Evolutionary conservation across 2,888 invertebrate species (phyloP), one percentile per base, ranked within the genome.

Genomic region (Globia sparganii): DNA sequence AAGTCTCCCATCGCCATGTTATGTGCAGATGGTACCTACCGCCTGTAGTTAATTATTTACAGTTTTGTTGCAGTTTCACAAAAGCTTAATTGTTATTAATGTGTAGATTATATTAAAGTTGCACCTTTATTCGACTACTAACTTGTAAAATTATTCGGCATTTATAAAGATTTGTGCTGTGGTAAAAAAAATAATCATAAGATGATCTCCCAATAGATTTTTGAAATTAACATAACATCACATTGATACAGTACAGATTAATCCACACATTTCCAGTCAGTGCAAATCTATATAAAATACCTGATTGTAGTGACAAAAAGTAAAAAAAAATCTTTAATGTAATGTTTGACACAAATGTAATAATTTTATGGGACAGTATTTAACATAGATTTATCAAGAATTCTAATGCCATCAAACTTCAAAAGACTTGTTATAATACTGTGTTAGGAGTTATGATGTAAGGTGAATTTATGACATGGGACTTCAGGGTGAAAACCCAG

Each of bases 51-150:
- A 8, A 62, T 62, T 74, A 53, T 77, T 79, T 83, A 80, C 70
- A 89, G 91, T 93, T 94, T 95, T 95, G 94, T 94, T 95, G 95
- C 94, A 90, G 93, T 95, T 95, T 95, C 94, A 92, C 88, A 87
- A 81, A 78, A 70, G 78, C 72, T 83, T 81, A 28, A 77, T 76
- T 58, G 21, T 62, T 75, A 75, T 62, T 76, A n/a, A 66, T 75
- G 43, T 77, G 46, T 76, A 69, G 69, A 59, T 46, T 46, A 34
- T 53, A 25, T 58, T 77, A 31, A 62, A 69, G 58, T 75, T 80
- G 56, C 66, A 83, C 56, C 40, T 61, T 61, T 15, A 28, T 64
- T 58, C 15, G 11, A 65, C 58, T 58, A 46, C 15, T 46, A 53
- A 58, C 18, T 59, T 77, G 34, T 78, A n/a, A 58, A 71, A 61